Conservation (phyloP, 2,888 invertebrate genomes). For the Cataglyphis rosenhaueri region DNA sequence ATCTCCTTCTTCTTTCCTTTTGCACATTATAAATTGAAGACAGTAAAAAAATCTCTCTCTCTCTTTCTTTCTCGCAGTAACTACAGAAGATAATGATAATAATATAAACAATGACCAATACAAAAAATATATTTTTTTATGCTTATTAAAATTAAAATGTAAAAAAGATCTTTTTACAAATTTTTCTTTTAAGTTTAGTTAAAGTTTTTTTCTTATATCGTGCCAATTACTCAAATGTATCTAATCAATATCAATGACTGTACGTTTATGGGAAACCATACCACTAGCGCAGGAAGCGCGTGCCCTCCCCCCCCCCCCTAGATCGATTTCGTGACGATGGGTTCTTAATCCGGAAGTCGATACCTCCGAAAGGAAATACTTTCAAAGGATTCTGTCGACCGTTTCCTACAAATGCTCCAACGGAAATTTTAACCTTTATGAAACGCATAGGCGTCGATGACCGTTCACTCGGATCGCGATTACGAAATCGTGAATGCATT, state of each 20-base stretch:
- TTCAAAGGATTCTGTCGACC: conserved; percentile 68
- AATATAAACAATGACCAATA: not conserved
- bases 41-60: not conserved
- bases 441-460: not conserved
- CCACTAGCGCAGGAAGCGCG: conserved; percentile 30
- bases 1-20: not conserved
- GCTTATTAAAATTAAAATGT: not conserved
- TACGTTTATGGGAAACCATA: conserved; percentile 57
- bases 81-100: not conserved
- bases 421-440: conserved; percentile 35
- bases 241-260: conserved; percentile 25
- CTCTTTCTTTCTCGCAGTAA: not conserved
- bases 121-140: not conserved
- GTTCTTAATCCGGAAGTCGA: conserved; percentile 72
- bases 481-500: conserved; percentile 6
- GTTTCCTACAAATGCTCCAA: conserved; percentile 55
- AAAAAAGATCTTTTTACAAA: not conserved
- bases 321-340: conserved; percentile 39
- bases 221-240: not conserved
- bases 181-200: not conserved
- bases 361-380: conserved; percentile 63
- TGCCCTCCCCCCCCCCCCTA: conserved; percentile 9
- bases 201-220: not conserved
- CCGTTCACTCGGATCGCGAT: not conserved
- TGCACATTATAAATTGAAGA: not conserved